Conservation (phyloP, 2,888 invertebrate genomes). For the Molanna angustata region DNA sequence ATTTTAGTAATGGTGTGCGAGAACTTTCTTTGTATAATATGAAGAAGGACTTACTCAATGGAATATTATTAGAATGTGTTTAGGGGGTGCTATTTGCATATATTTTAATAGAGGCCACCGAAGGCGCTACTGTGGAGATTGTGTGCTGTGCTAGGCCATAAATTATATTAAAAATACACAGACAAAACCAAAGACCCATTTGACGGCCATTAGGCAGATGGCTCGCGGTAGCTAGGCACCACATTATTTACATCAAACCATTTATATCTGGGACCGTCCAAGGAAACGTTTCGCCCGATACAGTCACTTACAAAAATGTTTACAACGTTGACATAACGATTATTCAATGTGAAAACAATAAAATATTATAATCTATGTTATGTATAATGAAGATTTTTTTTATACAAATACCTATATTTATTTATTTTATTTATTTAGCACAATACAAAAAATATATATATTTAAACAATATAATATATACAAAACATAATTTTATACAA, state of each 20-base stretch:
- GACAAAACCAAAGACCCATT: conserved; percentile 32
- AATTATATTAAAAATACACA: conserved; percentile 31
- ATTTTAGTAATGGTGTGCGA: conserved; percentile 10
- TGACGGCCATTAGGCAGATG: conserved; percentile 33
- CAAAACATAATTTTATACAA: too few relatives aligned
- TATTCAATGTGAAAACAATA: too few relatives aligned
- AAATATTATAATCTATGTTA: too few relatives aligned
- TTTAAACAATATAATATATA: too few relatives aligned
- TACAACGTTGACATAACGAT: too few relatives aligned
- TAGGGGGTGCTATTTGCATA: conserved; percentile 12
- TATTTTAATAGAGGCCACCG: conserved; percentile 20
- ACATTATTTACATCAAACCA: conserved; percentile 31
- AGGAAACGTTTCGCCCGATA: too few relatives aligned
- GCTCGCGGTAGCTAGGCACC: conserved; percentile 27
- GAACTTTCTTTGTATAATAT: conserved; percentile 12
- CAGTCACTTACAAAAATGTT: too few relatives aligned
- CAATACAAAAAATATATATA: too few relatives aligned
- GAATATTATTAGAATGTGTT: conserved; percentile 1
- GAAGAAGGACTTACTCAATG: conserved; percentile 8
- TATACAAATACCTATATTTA: too few relatives aligned
- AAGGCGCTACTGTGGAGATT: background rate
- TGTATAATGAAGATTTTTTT: too few relatives aligned
- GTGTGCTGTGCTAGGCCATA: conserved; percentile 22
- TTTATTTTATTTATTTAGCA: too few relatives aligned
- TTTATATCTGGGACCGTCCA: too few relatives aligned